Base-by-base conservation (phyloP, 2,888 invertebrate species). In the Sycophila texana region DNA sequence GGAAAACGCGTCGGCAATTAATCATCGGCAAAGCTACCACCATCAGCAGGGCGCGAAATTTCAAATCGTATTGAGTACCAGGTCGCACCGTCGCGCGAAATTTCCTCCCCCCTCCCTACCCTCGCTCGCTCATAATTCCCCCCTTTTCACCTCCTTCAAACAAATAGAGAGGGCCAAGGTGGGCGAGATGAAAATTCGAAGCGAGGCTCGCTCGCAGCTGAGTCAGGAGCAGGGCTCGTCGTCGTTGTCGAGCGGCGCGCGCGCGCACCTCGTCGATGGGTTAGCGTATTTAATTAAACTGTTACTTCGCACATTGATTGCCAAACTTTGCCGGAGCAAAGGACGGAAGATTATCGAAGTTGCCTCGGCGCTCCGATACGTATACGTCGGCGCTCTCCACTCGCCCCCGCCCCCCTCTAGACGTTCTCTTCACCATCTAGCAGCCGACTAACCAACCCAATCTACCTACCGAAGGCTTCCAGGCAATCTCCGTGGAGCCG, bases 271-370 rank as follows among this genome's bases (percentile, higher is more conserved):
- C 78, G 79, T 82, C 86, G 86, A 87, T 86, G 88, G 87, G 87
- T 86, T 87, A 86, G 86, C 86, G 88, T 89, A 89, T 89, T 88
- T 88, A 89, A 89, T 89, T 88, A 89, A 89, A 89, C 88, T 88
- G 88, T 88, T 89, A 89, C 89, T 87, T 87, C 87, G 86, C 88
- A 82, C 85, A 89, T 89, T 89, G 89, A 89, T 89, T 89, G 88
- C 88, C 86, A 88, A 89, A 89, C 88, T 88, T 89, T 82, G 83
- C 82, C 81, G 80, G 68, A 57, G 77, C 82, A 77, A 82, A 74
- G 82, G 82, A 82, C 67, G 79, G 77, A 84, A 84, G 84, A 85
- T 85, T 85, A 84, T 85, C 83, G 75, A 85, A 85, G 83, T 85
- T 84, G 80, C 67, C 73, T 75, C 73, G 49, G 22, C 66, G 13